These are phyloP conservation scores for Pangasianodon hypophthalmus DNA, from an alignment of 2,113 vertebrate species.

Conservation along the genomic window DNA sequence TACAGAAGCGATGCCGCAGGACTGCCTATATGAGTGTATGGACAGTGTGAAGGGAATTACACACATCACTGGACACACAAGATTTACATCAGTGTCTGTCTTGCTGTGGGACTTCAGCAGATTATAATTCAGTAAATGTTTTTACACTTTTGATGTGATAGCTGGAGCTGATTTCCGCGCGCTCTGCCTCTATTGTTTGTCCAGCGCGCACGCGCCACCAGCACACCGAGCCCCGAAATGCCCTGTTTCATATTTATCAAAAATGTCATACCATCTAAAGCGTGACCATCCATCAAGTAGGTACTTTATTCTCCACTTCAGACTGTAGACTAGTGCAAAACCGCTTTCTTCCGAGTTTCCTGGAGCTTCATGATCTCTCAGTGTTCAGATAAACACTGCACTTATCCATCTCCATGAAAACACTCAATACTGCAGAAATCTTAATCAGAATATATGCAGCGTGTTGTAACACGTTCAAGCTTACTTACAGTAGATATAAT, in stretches of 20 bases:
- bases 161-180: neutral
- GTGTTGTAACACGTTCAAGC: neutral
- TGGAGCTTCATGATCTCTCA: neutral
- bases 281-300: neutral
- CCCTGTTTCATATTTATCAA: slow-evolving; percentile 6
- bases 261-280: neutral
- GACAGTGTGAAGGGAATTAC: neutral
- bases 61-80: neutral
- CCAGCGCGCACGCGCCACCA: neutral
- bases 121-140: neutral
- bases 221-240: too few species aligned
- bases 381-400: neutral
- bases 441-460: neutral
- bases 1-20: neutral
- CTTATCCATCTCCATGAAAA: neutral
- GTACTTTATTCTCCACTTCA: neutral
- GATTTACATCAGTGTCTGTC: neutral
- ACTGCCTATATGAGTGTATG: neutral
- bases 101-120: neutral
- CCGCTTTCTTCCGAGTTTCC: neutral
- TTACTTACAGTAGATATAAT: neutral
- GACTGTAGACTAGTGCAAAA: neutral
- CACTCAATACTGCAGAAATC: too few species aligned
- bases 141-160: neutral
- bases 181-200: neutral